Conservation (phyloP, 2,797 vertebrate species). For the Chromobotia macracanthus region DNA sequence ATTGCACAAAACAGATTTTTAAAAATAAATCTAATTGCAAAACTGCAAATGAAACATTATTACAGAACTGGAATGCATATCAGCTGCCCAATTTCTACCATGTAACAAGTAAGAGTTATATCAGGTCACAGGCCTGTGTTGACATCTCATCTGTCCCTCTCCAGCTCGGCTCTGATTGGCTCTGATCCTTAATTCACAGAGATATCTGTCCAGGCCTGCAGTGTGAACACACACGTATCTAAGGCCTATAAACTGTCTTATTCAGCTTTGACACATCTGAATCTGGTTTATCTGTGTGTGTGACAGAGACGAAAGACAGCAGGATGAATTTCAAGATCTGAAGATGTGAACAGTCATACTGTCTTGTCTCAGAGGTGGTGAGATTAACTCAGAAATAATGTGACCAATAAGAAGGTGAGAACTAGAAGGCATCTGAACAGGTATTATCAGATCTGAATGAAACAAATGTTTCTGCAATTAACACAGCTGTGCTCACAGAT, state of each 20-base stretch:
- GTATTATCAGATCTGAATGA: constrained; percentile 8
- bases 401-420: neutral
- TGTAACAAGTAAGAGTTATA: constrained; percentile 50
- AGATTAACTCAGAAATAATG: neutral
- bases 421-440: neutral
- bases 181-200: constrained; percentile 52
- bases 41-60: constrained; percentile 10
- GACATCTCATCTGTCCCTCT: constrained; percentile 53
- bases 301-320: constrained; percentile 8
- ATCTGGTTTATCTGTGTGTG: constrained; percentile 41
- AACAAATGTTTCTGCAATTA: neutral
- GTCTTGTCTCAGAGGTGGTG: constrained; percentile 14
- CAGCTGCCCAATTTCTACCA: constrained; percentile 44
- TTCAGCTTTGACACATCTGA: constrained; percentile 48
- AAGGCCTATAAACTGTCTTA: constrained; percentile 23
- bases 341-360: constrained; percentile 35
- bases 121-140: constrained; percentile 58
- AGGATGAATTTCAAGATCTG: constrained; percentile 44
- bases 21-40: neutral
- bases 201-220: constrained; percentile 61
- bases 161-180: constrained; percentile 49
- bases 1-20: neutral
- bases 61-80: constrained; percentile 7
- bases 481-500: neutral
- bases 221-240: constrained; percentile 33